Conservation (phyloP, 2,797 vertebrate species). For the Cyclura pinguis region DNA sequence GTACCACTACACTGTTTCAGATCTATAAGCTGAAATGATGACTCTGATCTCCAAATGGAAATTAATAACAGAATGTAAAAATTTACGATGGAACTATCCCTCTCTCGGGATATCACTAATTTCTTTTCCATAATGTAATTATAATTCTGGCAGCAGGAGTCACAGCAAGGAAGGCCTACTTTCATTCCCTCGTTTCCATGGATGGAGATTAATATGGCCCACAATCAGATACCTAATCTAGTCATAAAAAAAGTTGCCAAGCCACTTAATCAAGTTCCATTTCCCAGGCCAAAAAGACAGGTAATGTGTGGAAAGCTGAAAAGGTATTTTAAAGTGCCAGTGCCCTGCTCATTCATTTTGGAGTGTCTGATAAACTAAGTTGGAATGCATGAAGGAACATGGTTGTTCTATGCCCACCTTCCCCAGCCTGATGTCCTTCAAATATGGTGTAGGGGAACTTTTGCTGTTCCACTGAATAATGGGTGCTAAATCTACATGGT, state of each 20-base stretch:
- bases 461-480: too few species aligned
- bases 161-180: slow-evolving; percentile 65
- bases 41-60: slow-evolving; percentile 63
- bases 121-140: slow-evolving; percentile 73
- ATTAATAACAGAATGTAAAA: slow-evolving; percentile 73
- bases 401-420: too few species aligned
- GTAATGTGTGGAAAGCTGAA: accelerated
- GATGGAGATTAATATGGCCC: slow-evolving; percentile 57
- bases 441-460: neutral
- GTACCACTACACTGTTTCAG: slow-evolving; percentile 57
- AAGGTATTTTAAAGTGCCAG: slow-evolving; percentile 29
- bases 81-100: slow-evolving; percentile 66
- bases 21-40: slow-evolving; percentile 69
- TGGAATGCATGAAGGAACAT: neutral
- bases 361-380: neutral
- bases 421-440: too few species aligned
- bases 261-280: slow-evolving; percentile 62
- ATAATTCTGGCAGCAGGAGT: slow-evolving; percentile 65
- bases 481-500: too few species aligned
- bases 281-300: slow-evolving; percentile 40
- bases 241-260: slow-evolving; percentile 52
- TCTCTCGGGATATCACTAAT: slow-evolving; percentile 71
- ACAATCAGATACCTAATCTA: slow-evolving; percentile 36
- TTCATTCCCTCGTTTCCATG: slow-evolving; percentile 72
- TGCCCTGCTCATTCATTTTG: neutral